phyloP scores from a whole-genome alignment of 2,888 invertebrate species.

The Agriopis aurantiaria region DNA sequence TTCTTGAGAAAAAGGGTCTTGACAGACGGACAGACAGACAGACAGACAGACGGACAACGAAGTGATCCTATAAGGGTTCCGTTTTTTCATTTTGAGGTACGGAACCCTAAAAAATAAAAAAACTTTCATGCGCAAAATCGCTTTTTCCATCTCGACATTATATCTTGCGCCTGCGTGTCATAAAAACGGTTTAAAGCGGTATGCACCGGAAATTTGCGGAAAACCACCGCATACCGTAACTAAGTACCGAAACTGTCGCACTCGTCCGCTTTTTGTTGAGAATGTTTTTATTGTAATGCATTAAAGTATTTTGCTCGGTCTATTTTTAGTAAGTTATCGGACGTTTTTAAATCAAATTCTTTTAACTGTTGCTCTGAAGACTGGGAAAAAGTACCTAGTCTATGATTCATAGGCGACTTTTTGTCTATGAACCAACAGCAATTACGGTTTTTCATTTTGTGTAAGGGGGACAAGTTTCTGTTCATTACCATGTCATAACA shows the following conservation, averaged over 20 bases:
- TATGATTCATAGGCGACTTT: no score
- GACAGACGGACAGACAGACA: no score
- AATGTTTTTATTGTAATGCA: constrained; percentile 10
- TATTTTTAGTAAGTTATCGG: neutral
- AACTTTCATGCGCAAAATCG: neutral
- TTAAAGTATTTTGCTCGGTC: constrained; percentile 13
- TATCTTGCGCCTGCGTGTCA: constrained; percentile 15
- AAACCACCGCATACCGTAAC: constrained; percentile 53
- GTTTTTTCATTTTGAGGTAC: no score
- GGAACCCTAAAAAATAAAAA: no score
- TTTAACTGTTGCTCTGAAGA: neutral
- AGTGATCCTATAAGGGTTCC: no score
- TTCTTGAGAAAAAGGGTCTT: no score
- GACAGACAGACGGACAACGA: no score
- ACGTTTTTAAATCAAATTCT: neutral
- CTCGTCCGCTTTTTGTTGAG: constrained; percentile 21
- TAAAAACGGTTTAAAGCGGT: constrained; percentile 44
- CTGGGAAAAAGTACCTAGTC: no score
- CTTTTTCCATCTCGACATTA: neutral
- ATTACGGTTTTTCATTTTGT: no score
- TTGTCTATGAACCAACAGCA: no score
- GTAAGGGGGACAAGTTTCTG: no score
- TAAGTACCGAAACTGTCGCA: constrained; percentile 49
- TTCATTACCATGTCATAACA: no score
- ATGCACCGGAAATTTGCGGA: constrained; percentile 61